Evolutionary conservation across 1,140 invertebrate genomes (phyloP), one percentile per base, ranked within the genome.

Genomic region (Tribolium madens): DNA sequence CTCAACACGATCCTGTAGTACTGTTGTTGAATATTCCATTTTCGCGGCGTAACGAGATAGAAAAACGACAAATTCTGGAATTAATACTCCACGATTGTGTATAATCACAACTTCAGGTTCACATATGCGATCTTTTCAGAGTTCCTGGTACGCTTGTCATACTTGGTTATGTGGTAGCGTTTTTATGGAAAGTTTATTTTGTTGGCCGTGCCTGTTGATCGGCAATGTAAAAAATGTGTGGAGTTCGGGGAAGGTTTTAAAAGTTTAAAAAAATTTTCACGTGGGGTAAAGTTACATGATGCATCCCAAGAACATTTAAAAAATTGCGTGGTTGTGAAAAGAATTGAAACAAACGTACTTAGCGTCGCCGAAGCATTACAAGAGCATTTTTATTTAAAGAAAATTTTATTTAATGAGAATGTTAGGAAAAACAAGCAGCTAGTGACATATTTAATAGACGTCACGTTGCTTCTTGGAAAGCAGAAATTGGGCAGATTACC

Each of bases 331-430:
- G 18, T 1, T 3, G 33, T 77, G 9, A 77, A 15, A 21, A n/a
- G 42, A 18, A 31, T 74, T 47, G 18, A 77, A 14, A 42, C 46
- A 68, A 77, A 74, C 68, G 31, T 5, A 36, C 15, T 21, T 13
- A 75, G 31, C 13, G 42, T 70, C 14, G 42, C 6, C 2, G 73
- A 78, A 47, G 71, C 71, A 26, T 53, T 78, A 15, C 72, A 53
- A 70, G 64, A 78, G 47, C 60, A 64, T 21, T 21, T 18, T 12
- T 72, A 26, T 71, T 13, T 78, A 4, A 70, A 73, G 50, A 76
- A 47, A 64, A 52, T 70, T 42, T 48, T 70, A 73, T 78, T 42
- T 52, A 77, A 79, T 52, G 75, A 79, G 69, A 74, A 79, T 71
- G 75, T 79, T 33, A 53, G 70, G 5, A 60, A 73, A 77, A 79